Conservation (phyloP, 1,140 invertebrate species). For the Calycopis cecrops region DNA sequence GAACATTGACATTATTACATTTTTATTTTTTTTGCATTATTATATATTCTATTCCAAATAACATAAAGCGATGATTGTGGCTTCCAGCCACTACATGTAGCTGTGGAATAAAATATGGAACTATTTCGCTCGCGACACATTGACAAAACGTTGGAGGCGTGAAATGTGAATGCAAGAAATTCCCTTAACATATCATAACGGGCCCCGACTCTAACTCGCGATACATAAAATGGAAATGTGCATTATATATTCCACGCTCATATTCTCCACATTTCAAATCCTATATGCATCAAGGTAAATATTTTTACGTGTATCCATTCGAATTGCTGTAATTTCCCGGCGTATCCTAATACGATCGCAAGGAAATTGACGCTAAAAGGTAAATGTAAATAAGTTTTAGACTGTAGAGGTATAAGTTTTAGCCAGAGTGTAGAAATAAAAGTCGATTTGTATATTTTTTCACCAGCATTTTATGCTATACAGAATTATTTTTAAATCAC, state of each 20-base stretch:
- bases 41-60: not conserved
- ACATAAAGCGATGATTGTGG: not conserved
- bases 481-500: too few relatives aligned
- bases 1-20: too few relatives aligned
- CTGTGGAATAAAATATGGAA: slow-evolving; percentile 13
- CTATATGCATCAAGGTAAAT: slow-evolving; percentile 17
- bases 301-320: too few relatives aligned
- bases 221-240: slow-evolving; percentile 30
- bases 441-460: too few relatives aligned
- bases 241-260: slow-evolving; percentile 32
- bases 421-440: too few relatives aligned
- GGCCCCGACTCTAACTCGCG: slow-evolving; percentile 28
- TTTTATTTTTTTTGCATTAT: not conserved
- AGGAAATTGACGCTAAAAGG: too few relatives aligned
- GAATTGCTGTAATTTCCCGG: too few relatives aligned
- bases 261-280: slow-evolving; percentile 21
- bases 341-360: too few relatives aligned
- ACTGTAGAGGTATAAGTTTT: too few relatives aligned
- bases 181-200: slow-evolving; percentile 30
- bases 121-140: slow-evolving; percentile 15
- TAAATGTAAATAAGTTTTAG: too few relatives aligned
- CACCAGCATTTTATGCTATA: too few relatives aligned
- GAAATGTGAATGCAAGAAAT: slow-evolving; percentile 26
- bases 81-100: not conserved
- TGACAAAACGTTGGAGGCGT: slow-evolving; percentile 18